Evolutionary conservation across 2,797 vertebrate species (phyloP).

Genomic region (Enteromius trimaculatus): DNA sequence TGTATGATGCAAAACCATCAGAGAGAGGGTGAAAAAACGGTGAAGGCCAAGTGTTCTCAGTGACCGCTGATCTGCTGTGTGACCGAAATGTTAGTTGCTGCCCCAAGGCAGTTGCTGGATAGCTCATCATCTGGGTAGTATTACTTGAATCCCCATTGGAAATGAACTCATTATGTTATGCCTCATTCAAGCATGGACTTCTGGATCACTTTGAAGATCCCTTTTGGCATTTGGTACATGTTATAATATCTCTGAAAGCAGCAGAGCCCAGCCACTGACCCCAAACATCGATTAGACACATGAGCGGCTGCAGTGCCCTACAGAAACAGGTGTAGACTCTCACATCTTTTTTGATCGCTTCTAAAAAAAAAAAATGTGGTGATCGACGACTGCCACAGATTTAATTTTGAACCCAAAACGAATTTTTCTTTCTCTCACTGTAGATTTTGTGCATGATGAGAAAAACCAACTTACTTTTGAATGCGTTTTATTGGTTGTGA

Average conservation of each 20-base stretch:
- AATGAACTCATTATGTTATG: conserved; percentile 80
- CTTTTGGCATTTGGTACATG: conserved; percentile 74
- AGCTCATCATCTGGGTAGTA: conserved; percentile 81
- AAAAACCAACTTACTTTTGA: conserved; percentile 37
- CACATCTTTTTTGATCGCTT: conserved; percentile 28
- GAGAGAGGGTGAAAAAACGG: neutral
- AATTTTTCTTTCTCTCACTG: conserved; percentile 14
- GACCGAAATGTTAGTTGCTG: conserved; percentile 73
- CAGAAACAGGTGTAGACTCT: conserved; percentile 62
- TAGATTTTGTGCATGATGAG: conserved; percentile 41
- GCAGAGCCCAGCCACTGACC: conserved; percentile 62
- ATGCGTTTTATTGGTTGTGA: conserved; percentile 55
- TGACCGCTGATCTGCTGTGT: conserved; percentile 68
- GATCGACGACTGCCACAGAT: conserved; percentile 4
- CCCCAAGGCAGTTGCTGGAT: conserved; percentile 75
- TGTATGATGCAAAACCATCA: conserved; percentile 24
- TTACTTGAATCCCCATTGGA: conserved; percentile 80
- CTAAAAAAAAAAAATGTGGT: conserved; percentile 19
- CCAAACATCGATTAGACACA: conserved; percentile 68
- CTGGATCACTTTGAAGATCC: conserved; percentile 68
- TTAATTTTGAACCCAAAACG: conserved; percentile 8
- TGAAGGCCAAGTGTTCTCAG: conserved; percentile 61
- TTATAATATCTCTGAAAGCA: conserved; percentile 55
- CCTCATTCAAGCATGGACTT: conserved; percentile 77
- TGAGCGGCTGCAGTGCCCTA: conserved; percentile 58